phyloP scores from a whole-genome alignment of 1,140 invertebrate genomes.

The Fragariocoptes setiger region DNA sequence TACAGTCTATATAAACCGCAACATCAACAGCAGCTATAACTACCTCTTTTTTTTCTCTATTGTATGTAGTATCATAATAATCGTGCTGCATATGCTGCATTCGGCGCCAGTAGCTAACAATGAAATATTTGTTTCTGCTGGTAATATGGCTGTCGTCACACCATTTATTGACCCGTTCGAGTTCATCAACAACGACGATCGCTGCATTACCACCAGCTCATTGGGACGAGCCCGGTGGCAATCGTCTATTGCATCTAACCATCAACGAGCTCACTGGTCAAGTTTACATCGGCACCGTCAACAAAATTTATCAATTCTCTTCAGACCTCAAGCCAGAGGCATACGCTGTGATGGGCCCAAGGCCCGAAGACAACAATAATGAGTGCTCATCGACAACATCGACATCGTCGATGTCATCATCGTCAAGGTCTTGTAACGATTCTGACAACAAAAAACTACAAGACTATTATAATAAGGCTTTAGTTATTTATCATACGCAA shows the following conservation, averaged over 20 bases:
- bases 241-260: slow-evolving; percentile 36
- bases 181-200: no score
- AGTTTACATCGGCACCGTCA: slow-evolving; percentile 71
- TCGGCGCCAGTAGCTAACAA: no score
- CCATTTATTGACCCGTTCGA: no score
- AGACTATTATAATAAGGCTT: slow-evolving; percentile 75
- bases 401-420: slow-evolving; percentile 26
- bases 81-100: no score
- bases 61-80: no score
- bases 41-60: no score
- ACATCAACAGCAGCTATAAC: no score
- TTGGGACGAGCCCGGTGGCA: slow-evolving; percentile 11
- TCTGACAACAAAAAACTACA: slow-evolving; percentile 37
- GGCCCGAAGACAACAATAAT: slow-evolving; percentile 49
- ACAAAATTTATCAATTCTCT: slow-evolving; percentile 63
- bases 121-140: no score
- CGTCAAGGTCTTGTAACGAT: no score
- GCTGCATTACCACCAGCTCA: no score
- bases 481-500: slow-evolving; percentile 69
- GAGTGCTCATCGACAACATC: slow-evolving; percentile 41
- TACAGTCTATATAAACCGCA: no score
- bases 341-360: slow-evolving; percentile 52
- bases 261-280: slow-evolving; percentile 66
- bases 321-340: slow-evolving; percentile 43
- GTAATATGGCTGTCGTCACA: no score